Conservation (phyloP, 2,888 invertebrate genomes). For the Nymphalis c-album region DNA sequence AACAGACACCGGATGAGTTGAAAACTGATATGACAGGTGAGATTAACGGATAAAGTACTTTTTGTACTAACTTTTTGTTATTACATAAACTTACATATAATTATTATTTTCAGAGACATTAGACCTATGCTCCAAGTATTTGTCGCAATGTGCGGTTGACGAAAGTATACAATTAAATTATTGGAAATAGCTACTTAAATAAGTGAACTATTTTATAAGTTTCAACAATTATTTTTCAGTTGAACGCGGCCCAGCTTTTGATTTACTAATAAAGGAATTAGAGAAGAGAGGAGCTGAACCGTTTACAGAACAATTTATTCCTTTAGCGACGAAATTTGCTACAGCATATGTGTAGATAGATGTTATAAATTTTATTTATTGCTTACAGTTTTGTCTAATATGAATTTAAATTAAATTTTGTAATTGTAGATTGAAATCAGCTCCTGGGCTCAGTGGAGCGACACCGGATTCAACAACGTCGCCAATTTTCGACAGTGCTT, state of each 20-base stretch:
- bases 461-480: constrained; percentile 49
- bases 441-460: constrained; percentile 55
- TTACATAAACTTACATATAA: neutral
- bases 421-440: constrained; percentile 54
- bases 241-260: constrained; percentile 67
- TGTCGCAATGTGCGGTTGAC: constrained; percentile 61
- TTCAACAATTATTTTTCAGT: constrained; percentile 42
- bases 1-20: constrained; percentile 49
- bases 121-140: constrained; percentile 57
- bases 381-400: constrained; percentile 32
- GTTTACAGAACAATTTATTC: constrained; percentile 51
- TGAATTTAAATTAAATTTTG: neutral
- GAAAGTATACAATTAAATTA: constrained; percentile 53
- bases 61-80: neutral
- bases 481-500: constrained; percentile 44
- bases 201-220: no score
- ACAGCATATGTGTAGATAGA: constrained; percentile 54
- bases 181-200: neutral
- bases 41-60: neutral
- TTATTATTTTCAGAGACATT: constrained; percentile 55
- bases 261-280: constrained; percentile 55
- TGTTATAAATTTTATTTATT: neutral
- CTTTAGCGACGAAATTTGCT: constrained; percentile 46
- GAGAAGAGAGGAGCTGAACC: constrained; percentile 47
- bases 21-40: constrained; percentile 62